Conservation (phyloP, 2,113 vertebrate genomes). For the Dascyllus trimaculatus region DNA sequence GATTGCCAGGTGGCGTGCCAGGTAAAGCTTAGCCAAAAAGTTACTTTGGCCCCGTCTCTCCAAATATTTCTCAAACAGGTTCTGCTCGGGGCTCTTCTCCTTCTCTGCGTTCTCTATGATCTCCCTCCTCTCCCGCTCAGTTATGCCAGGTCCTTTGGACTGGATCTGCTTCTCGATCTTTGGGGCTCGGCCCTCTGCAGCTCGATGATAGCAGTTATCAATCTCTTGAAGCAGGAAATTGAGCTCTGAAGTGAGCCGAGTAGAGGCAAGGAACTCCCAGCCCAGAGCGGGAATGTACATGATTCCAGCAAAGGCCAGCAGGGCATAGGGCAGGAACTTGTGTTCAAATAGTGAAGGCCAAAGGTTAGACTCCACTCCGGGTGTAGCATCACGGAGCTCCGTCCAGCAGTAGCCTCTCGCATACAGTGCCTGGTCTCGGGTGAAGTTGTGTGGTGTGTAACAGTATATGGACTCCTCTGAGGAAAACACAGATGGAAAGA, state of each 20-base stretch:
- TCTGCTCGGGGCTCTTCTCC: conserved; percentile 99
- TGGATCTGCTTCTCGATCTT: conserved; percentile 99
- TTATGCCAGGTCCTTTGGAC: conserved; percentile 97
- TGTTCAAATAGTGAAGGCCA: conserved; percentile 97
- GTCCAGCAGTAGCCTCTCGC: conserved; percentile 99
- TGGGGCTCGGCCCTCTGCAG: conserved; percentile 96
- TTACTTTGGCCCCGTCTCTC: conserved; percentile 97
- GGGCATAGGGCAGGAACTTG: conserved; percentile 98
- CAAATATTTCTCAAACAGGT: conserved; percentile 98
- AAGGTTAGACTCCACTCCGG: conserved; percentile 91
- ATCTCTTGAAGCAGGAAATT: conserved; percentile 99
- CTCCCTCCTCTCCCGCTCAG: conserved; percentile 93
- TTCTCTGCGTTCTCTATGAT: conserved; percentile 99
- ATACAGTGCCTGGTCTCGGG: conserved; percentile 98
- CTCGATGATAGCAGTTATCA: conserved; percentile 99
- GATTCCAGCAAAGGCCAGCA: conserved; percentile 97
- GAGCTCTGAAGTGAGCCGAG: conserved; percentile 98
- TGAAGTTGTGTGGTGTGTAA: conserved; percentile 99
- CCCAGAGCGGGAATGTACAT: conserved; percentile 98
- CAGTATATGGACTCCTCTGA: conserved; percentile 99
- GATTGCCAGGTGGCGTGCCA: conserved; percentile 94
- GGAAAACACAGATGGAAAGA: conserved; percentile 40
- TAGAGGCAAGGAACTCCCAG: conserved; percentile 98
- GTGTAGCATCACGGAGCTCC: conserved; percentile 95
- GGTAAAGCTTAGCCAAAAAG: conserved; percentile 96